Conservation (phyloP, 2,888 invertebrate genomes). For the Eristalis tenax region DNA sequence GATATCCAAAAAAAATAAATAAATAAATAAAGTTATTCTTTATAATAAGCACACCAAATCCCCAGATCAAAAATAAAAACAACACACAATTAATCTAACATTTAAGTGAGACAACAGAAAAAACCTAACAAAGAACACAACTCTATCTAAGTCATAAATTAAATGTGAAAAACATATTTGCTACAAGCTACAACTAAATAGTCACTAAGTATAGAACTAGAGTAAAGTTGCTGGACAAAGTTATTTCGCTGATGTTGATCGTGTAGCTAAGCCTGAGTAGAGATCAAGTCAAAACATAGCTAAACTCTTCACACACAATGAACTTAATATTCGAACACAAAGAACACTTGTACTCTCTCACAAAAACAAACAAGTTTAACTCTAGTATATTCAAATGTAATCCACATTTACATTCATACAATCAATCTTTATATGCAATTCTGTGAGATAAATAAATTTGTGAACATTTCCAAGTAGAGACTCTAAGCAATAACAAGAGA, state of each 20-base stretch:
- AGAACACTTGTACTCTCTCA: background rate
- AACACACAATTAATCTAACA: conserved; percentile 24
- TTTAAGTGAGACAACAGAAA: conserved; percentile 35
- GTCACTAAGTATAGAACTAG: conserved; percentile 15
- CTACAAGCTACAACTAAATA: conserved; percentile 20
- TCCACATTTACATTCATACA: conserved; percentile 22
- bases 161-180: conserved; percentile 9
- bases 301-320: conserved; percentile 32
- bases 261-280: conserved; percentile 4
- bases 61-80: conserved; percentile 15
- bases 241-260: conserved; percentile 1
- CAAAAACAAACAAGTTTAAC: background rate
- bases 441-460: conserved; percentile 47
- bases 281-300: background rate
- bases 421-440: conserved; percentile 58
- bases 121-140: background rate
- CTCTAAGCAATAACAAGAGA: conserved; percentile 62
- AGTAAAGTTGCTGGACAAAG: background rate
- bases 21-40: too few species aligned
- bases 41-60: conserved; percentile 9
- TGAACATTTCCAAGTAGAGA: conserved; percentile 47
- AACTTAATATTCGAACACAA: conserved; percentile 16
- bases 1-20: conserved; percentile 20
- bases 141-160: conserved; percentile 57
- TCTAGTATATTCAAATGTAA: conserved; percentile 12